Conservation (phyloP, 92 coral and sea anemone species). For the Actinernus sp. region DNA sequence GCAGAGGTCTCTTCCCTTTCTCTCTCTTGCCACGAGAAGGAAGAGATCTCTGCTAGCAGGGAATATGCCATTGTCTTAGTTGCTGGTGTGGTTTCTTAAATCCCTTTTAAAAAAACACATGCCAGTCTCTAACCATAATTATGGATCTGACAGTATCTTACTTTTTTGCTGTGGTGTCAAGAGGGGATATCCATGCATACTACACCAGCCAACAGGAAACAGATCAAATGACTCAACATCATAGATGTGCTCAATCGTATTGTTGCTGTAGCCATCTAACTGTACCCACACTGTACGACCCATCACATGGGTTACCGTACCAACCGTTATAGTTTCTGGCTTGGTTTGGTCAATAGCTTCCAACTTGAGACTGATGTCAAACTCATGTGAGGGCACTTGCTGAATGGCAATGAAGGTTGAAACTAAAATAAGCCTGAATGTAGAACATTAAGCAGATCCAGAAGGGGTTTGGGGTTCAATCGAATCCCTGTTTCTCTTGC, state of each 20-base stretch:
- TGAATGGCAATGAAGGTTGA: too few relatives aligned
- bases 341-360: constrained; percentile 91
- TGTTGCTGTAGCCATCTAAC: constrained; percentile 72
- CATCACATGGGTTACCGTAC: constrained; percentile 81
- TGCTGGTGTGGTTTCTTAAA: too few relatives aligned
- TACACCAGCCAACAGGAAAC: constrained; percentile 91
- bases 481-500: too few relatives aligned
- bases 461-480: too few relatives aligned
- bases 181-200: constrained; percentile 86
- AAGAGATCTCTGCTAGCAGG: too few relatives aligned
- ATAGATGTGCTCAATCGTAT: constrained; percentile 82
- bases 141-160: not conserved
- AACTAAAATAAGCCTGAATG: too few relatives aligned
- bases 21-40: too few relatives aligned
- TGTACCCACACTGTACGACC: constrained; percentile 89
- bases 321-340: constrained; percentile 72
- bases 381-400: constrained; percentile 63
- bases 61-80: too few relatives aligned
- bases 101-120: not conserved
- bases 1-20: too few relatives aligned
- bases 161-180: constrained; percentile 54
- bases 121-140: not conserved
- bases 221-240: constrained; percentile 79
- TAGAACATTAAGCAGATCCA: too few relatives aligned
- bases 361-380: constrained; percentile 72